Conservation (phyloP, 2,888 invertebrate genomes). For the Trichacis sp. region DNA sequence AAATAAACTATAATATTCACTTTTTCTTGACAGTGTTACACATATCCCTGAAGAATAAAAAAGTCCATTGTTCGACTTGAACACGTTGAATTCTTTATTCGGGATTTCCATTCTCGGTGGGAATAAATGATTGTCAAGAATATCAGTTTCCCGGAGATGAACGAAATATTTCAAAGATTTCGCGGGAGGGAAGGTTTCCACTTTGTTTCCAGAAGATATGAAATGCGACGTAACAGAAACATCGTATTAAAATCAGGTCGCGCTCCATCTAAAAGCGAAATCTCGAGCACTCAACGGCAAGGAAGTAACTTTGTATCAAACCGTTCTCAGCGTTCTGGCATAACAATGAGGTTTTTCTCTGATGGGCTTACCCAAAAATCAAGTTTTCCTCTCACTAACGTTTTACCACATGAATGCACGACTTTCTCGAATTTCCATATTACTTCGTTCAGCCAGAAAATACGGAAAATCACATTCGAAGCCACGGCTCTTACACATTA, state of each 20-base stretch:
- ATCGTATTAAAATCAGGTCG: constrained; percentile 3
- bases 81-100: background rate
- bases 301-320: constrained; percentile 29
- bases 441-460: background rate
- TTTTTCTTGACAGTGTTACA: no score
- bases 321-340: constrained; percentile 27
- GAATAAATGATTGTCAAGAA: no score
- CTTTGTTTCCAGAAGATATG: background rate
- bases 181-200: no score
- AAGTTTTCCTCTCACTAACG: background rate
- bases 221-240: constrained; percentile 2
- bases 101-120: background rate
- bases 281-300: constrained; percentile 28
- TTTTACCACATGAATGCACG: background rate
- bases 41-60: no score
- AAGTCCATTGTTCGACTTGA: no score
- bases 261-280: constrained; percentile 6
- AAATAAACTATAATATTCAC: no score
- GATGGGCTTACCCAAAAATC: constrained; percentile 19
- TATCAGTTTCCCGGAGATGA: no score
- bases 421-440: background rate
- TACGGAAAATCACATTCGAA: background rate
- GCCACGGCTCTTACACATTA: no score
- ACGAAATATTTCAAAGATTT: no score
- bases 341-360: constrained; percentile 31